Conservation (phyloP, 2,113 vertebrate species). For the Mastomys natalensis region DNA sequence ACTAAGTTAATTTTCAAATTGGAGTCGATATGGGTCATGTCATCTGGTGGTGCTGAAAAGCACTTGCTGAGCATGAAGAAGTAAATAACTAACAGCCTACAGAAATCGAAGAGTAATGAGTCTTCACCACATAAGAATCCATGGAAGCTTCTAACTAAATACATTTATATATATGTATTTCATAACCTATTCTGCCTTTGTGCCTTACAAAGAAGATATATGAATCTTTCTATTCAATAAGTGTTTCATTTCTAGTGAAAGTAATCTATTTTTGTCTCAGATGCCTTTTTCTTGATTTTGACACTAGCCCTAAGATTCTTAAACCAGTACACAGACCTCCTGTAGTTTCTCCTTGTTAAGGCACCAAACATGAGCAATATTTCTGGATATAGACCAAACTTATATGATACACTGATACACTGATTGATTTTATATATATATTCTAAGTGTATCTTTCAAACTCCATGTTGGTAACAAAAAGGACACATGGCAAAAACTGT, state of each 20-base stretch:
- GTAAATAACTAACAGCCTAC: constrained; percentile 83
- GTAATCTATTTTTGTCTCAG: constrained; percentile 23
- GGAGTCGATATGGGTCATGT: constrained; percentile 74
- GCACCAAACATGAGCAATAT: constrained; percentile 42
- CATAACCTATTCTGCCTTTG: constrained; percentile 81
- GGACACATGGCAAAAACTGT: not conserved
- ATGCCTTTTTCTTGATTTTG: not conserved
- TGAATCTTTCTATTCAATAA: constrained; percentile 75
- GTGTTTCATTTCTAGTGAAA: constrained; percentile 77
- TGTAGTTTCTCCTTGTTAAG: not conserved
- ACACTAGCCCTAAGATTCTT: constrained; percentile 47
- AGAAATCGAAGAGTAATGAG: constrained; percentile 79
- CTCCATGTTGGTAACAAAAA: not conserved
- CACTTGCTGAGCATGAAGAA: constrained; percentile 70
- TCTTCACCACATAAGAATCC: constrained; percentile 84
- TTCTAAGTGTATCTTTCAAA: not conserved
- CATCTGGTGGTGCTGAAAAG: constrained; percentile 62
- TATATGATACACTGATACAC: not conserved
- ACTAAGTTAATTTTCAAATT: constrained; percentile 60
- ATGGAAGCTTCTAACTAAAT: constrained; percentile 85
- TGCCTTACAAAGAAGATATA: constrained; percentile 80
- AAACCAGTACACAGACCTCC: not conserved
- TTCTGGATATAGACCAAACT: not conserved
- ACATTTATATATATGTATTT: constrained; percentile 86
- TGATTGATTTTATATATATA: not conserved